Evolutionary conservation across 2,888 invertebrate species (phyloP).

Genomic region (Masnerella sp.): DNA sequence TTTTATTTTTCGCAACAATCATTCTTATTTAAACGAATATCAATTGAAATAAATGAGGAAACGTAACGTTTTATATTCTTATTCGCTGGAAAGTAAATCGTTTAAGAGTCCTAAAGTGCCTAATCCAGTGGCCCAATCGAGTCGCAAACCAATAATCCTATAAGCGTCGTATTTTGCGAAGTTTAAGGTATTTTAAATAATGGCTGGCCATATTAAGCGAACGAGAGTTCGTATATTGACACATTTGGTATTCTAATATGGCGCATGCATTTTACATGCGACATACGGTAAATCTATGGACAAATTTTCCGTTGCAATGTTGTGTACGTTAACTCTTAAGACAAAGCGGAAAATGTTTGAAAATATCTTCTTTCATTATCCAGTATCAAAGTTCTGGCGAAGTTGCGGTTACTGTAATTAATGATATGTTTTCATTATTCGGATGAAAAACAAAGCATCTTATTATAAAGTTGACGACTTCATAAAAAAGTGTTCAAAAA

Average conservation of each 20-base stretch:
- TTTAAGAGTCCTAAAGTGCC: too few relatives aligned
- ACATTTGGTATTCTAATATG: constrained; percentile 46
- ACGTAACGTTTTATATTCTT: neutral
- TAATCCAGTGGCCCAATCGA: constrained; percentile 10
- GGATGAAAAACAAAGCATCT: too few relatives aligned
- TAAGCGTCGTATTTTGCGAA: constrained; percentile 25
- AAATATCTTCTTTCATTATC: constrained; percentile 13
- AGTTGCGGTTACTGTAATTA: too few relatives aligned
- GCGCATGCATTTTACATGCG: constrained; percentile 40
- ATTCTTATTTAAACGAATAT: too few relatives aligned
- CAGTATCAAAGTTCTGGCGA: too few relatives aligned
- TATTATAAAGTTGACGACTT: too few relatives aligned
- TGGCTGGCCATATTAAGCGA: constrained; percentile 29
- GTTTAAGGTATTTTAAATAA: constrained; percentile 42
- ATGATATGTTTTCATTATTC: too few relatives aligned
- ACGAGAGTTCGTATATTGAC: constrained; percentile 31
- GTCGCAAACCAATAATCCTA: constrained; percentile 23
- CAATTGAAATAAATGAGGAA: too few relatives aligned
- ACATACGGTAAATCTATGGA: constrained; percentile 37
- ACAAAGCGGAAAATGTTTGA: too few relatives aligned
- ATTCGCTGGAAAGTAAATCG: too few relatives aligned
- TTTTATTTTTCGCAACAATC: too few relatives aligned
- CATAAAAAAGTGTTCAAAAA: too few relatives aligned
- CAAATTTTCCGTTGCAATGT: constrained; percentile 39
- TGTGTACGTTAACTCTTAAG: constrained; percentile 43